phyloP scores from a whole-genome alignment of 2,113 vertebrate species.

The Trochalopteron elliotii region DNA sequence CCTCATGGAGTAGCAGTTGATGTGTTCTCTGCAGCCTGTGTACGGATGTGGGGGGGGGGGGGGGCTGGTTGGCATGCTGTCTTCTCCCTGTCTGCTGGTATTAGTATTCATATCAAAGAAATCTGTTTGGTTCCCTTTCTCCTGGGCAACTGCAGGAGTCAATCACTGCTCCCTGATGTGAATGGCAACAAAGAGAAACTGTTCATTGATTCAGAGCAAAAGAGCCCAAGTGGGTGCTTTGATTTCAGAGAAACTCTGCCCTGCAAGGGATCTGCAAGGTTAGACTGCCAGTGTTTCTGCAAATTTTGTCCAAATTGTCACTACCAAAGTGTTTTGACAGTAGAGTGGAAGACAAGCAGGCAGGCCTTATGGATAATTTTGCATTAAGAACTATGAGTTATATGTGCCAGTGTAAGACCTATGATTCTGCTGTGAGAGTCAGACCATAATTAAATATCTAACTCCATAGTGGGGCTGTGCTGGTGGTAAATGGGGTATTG shows the following conservation, averaged over 20 bases:
- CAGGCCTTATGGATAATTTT: slow-evolving; percentile 30
- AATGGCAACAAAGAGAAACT: slow-evolving; percentile 9
- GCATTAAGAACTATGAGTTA: slow-evolving; percentile 36
- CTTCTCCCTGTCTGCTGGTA: not conserved
- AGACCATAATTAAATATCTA: slow-evolving; percentile 26
- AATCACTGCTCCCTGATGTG: slow-evolving; percentile 22
- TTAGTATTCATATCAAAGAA: slow-evolving; percentile 20
- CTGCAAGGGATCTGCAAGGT: not conserved
- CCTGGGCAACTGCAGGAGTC: slow-evolving; percentile 32
- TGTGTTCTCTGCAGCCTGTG: not conserved
- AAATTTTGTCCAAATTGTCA: not conserved
- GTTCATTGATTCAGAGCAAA: slow-evolving; percentile 15
- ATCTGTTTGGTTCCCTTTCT: slow-evolving; percentile 19
- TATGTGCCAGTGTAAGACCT: slow-evolving; percentile 14
- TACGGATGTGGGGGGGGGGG: no score
- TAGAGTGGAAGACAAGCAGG: slow-evolving; percentile 7
- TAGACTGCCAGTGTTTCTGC: not conserved
- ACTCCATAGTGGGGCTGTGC: not conserved
- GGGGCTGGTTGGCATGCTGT: not conserved
- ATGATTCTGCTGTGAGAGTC: not conserved
- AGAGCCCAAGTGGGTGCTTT: slow-evolving; percentile 15
- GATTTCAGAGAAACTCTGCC: slow-evolving; percentile 10
- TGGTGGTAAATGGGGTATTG: slow-evolving; percentile 65
- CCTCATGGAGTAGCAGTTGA: not conserved
- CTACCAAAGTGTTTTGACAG: slow-evolving; percentile 12